These are phyloP conservation scores for Abrostola triplasia DNA, from an alignment of 2,888 invertebrate species.

Conservation along the genomic window DNA sequence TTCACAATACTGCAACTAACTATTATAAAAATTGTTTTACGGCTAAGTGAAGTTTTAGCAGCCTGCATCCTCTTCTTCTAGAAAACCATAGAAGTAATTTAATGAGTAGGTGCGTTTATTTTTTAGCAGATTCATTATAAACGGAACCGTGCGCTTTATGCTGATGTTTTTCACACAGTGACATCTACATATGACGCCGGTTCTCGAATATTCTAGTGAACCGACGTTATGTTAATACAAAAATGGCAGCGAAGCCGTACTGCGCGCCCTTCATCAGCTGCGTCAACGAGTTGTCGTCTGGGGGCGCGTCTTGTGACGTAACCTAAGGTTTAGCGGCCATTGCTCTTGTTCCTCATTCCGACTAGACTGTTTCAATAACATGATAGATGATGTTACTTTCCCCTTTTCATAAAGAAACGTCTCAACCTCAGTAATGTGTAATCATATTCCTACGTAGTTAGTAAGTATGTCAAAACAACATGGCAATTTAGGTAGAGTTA, in stretches of 20 bases:
- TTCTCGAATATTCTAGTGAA: constrained; percentile 24
- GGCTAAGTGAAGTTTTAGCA: not conserved
- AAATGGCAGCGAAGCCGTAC: constrained; percentile 59
- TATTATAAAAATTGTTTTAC: not conserved
- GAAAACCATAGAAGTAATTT: not conserved
- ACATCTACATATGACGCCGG: not conserved
- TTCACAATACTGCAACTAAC: not conserved
- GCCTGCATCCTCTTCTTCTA: not conserved
- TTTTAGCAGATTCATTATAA: no score
- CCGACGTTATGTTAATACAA: constrained; percentile 24
- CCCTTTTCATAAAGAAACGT: constrained; percentile 20
- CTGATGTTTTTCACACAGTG: constrained; percentile 5
- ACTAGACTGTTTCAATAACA: constrained; percentile 16
- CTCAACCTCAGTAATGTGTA: constrained; percentile 18
- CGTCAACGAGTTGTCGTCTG: constrained; percentile 27
- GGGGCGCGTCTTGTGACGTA: constrained; percentile 57
- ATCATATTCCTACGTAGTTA: not conserved
- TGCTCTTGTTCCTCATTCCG: constrained; percentile 30
- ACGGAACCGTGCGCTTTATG: no score
- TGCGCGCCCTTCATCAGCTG: constrained; percentile 40
- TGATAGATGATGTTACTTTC: constrained; percentile 13
- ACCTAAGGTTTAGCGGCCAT: constrained; percentile 43
- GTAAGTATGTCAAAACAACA: not conserved
- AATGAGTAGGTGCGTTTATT: not conserved
- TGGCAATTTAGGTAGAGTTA: not conserved